These are phyloP conservation scores for Aphelenchoides avenae DNA, from an alignment of 1,140 invertebrate species.

Conservation along the genomic window DNA sequence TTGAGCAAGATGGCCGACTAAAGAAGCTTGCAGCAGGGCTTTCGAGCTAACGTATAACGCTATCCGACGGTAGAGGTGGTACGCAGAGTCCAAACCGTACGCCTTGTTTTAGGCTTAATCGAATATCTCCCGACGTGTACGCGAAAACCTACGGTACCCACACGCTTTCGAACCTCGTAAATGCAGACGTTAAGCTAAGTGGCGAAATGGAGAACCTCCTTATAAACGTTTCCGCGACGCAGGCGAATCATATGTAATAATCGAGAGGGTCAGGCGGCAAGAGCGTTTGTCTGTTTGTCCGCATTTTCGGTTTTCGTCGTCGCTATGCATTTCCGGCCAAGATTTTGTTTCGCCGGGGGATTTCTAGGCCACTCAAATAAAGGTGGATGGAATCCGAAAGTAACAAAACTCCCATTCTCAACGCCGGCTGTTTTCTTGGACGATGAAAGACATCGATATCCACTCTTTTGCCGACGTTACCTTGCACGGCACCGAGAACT, in stretches of 20 bases:
- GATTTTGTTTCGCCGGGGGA: constrained; percentile 77
- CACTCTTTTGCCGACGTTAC: constrained; percentile 79
- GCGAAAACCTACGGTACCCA: no score
- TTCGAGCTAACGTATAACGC: constrained; percentile 22
- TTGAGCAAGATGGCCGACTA: constrained; percentile 4
- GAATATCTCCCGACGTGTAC: constrained; percentile 26
- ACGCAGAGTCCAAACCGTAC: no score
- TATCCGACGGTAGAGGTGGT: constrained; percentile 26
- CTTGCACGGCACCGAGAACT: constrained; percentile 76
- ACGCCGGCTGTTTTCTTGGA: constrained; percentile 76
- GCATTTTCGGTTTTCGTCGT: no score
- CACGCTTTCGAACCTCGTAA: no score
- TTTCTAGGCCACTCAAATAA: constrained; percentile 87
- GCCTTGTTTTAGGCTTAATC: constrained; percentile 20
- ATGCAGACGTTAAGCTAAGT: no score
- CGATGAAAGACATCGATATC: constrained; percentile 67
- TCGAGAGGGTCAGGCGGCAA: no score
- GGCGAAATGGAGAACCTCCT: no score
- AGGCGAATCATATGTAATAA: no score
- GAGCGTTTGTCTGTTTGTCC: no score
- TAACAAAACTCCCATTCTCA: constrained; percentile 64
- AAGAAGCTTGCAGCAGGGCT: constrained; percentile 26
- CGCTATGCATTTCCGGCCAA: no score
- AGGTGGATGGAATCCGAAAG: constrained; percentile 79
- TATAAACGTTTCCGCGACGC: no score